phyloP scores from a whole-genome alignment of 2,888 invertebrate genomes.

The Halictus ligatus region DNA sequence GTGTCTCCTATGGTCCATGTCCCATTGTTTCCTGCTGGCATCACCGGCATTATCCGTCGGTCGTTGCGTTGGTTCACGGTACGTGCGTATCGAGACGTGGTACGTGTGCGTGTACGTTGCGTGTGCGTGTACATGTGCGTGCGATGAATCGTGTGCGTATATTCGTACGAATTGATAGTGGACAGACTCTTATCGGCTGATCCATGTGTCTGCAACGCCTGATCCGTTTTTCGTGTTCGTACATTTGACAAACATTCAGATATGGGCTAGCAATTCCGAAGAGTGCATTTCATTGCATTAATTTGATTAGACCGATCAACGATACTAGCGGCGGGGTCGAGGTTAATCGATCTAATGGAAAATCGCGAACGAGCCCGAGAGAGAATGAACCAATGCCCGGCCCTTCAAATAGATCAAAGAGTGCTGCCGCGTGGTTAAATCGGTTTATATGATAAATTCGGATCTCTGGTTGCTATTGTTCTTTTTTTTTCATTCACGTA shows the following conservation, averaged over 20 bases:
- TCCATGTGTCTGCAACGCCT: constrained; percentile 32
- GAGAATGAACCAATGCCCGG: not conserved
- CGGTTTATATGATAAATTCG: constrained; percentile 38
- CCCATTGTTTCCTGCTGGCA: constrained; percentile 3
- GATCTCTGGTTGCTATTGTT: not conserved
- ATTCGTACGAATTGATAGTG: constrained; percentile 42
- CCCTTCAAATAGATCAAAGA: constrained; percentile 37
- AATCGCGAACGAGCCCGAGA: constrained; percentile 17
- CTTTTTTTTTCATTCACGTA: not conserved
- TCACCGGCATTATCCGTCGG: not conserved
- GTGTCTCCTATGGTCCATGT: constrained; percentile 24
- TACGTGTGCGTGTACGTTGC: constrained; percentile 48
- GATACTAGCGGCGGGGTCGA: constrained; percentile 16
- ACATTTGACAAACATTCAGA: constrained; percentile 81
- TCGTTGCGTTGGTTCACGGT: constrained; percentile 5
- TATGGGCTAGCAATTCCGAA: constrained; percentile 81
- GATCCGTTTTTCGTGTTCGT: constrained; percentile 66
- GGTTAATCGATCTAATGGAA: constrained; percentile 57
- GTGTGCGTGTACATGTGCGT: constrained; percentile 39
- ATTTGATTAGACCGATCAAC: constrained; percentile 48
- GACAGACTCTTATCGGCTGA: constrained; percentile 42
- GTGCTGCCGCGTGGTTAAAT: constrained; percentile 26
- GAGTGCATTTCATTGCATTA: constrained; percentile 77
- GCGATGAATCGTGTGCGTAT: constrained; percentile 29
- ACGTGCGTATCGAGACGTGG: constrained; percentile 25